Percentiles rank a stretch among this genome's conserved stretches.
Conservation (phyloP, 2,797 vertebrate species). For the Dendrocincla fuliginosa region DNA sequence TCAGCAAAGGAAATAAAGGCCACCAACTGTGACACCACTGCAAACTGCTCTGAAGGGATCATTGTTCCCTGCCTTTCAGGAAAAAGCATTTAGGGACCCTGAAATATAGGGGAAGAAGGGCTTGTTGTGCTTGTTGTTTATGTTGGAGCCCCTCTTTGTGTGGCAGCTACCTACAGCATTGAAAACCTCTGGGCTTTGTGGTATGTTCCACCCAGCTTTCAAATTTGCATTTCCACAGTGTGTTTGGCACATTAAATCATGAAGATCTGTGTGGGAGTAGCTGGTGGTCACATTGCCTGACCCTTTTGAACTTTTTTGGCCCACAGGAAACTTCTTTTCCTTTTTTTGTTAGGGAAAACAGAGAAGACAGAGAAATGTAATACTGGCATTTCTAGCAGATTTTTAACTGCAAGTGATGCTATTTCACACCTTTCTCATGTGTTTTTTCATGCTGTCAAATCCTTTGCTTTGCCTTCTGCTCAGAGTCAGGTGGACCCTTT, state of each 20-base stretch:
- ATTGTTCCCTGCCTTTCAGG: neutral
- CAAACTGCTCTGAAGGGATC: neutral
- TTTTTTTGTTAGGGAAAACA: neutral
- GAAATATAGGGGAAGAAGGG: neutral
- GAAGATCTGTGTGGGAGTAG: neutral
- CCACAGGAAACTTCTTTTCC: neutral
- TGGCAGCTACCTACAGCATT: neutral
- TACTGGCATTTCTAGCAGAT: neutral
- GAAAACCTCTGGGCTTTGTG: neutral
- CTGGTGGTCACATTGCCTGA: neutral
- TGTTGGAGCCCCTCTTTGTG: neutral
- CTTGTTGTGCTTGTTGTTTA: neutral
- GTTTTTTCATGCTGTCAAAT: neutral
- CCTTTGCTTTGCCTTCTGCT: neutral
- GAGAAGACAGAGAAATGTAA: neutral
- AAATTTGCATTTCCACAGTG: neutral
- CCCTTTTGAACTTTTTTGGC: neutral
- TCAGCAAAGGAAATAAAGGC: too few species aligned
- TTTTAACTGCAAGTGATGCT: neutral
- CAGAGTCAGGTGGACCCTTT: slow-evolving; percentile 96
- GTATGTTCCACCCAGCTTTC: neutral
- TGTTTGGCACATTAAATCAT: neutral
- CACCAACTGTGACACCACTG: too few species aligned
- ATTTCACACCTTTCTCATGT: accelerated
- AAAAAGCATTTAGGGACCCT: neutral